Percentiles rank a stretch among this genome's conserved stretches.
These are phyloP conservation scores for Balanococcus diminutus DNA, from an alignment of 2,888 invertebrate genomes.

Conservation along the genomic window DNA sequence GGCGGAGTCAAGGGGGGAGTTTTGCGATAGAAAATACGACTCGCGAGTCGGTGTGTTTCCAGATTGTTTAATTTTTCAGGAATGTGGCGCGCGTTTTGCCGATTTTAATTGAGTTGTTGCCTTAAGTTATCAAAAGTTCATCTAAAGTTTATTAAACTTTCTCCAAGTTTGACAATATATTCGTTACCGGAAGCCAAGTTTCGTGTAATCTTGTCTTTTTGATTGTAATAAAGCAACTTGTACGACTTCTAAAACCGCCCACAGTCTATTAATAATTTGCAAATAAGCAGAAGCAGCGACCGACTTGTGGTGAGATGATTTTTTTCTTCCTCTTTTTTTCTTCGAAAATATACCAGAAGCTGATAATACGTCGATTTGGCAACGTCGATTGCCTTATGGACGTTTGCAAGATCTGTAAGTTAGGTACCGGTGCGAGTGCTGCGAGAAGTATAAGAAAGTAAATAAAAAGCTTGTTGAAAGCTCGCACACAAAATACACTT, in stretches of 20 bases:
- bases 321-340: background rate
- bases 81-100: conserved; percentile 37
- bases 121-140: conserved; percentile 52
- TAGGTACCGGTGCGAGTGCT: background rate
- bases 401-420: background rate
- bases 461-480: conserved; percentile 50
- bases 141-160: conserved; percentile 53
- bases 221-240: conserved; percentile 42
- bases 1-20: background rate
- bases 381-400: background rate
- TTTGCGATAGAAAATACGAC: conserved; percentile 8
- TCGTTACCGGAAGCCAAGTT: conserved; percentile 55
- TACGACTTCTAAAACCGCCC: conserved; percentile 39
- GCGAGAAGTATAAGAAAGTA: background rate
- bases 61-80: conserved; percentile 51
- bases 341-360: no score
- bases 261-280: conserved; percentile 46
- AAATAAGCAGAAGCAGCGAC: background rate
- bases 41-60: background rate
- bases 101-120: conserved; percentile 53
- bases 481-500: conserved; percentile 47
- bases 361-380: background rate
- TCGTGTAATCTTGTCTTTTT: conserved; percentile 45
- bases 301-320: background rate
- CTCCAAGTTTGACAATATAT: conserved; percentile 50